phyloP scores from a whole-genome alignment of 2,888 invertebrate genomes.

The Chromoteleia sp. region DNA sequence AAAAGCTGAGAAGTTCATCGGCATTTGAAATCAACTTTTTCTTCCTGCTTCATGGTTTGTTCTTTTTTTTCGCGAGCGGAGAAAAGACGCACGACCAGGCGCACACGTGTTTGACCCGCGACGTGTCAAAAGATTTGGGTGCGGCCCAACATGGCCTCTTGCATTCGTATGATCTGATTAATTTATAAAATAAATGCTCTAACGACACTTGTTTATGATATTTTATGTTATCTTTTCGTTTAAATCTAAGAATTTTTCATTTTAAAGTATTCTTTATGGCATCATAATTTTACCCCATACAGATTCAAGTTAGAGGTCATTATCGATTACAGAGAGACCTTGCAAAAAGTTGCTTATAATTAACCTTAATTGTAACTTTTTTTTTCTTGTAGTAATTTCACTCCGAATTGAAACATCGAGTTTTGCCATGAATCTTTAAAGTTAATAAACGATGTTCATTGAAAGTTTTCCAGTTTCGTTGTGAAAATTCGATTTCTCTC shows the following conservation, averaged over 20 bases:
- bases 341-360: constrained; percentile 12
- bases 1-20: constrained; percentile 49
- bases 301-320: constrained; percentile 48
- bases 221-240: neutral
- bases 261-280: neutral
- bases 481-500: constrained; percentile 61
- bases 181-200: constrained; percentile 1
- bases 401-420: no score
- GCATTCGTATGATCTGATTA: constrained; percentile 20
- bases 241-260: neutral
- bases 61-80: constrained; percentile 25
- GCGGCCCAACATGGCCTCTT: constrained; percentile 83
- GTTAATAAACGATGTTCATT: neutral
- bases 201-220: no score
- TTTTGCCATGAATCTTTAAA: neutral
- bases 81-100: constrained; percentile 29
- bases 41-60: constrained; percentile 19
- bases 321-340: constrained; percentile 36
- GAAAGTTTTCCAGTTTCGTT: constrained; percentile 23
- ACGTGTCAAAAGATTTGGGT: constrained; percentile 78
- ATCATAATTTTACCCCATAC: neutral
- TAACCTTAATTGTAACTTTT: neutral
- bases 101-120: constrained; percentile 61
- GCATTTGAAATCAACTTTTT: constrained; percentile 48
- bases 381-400: neutral